Conservation (phyloP, 1,140 invertebrate genomes). For the Centruroides sculpturatus region DNA sequence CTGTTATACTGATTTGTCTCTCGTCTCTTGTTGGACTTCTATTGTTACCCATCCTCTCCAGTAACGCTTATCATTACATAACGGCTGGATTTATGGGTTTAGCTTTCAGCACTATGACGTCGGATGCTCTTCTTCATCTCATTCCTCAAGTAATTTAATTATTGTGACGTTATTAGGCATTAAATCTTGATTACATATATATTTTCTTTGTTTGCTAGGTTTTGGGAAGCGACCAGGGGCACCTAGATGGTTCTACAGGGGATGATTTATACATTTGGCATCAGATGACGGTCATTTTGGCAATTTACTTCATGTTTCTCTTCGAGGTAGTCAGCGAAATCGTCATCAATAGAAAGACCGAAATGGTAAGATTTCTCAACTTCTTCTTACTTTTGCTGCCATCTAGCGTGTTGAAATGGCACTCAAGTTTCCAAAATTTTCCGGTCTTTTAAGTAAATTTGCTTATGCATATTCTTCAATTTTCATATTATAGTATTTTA, state of each 20-base stretch:
- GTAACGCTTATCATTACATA: conserved; percentile 18
- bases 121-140: conserved; percentile 33
- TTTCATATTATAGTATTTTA: too few relatives aligned
- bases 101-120: conserved; percentile 30
- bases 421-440: too few relatives aligned
- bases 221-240: too few relatives aligned
- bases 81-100: conserved; percentile 30
- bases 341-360: not conserved
- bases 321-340: conserved; percentile 21
- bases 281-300: conserved; percentile 19
- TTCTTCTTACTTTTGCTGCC: too few relatives aligned
- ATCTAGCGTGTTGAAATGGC: too few relatives aligned
- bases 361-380: too few relatives aligned
- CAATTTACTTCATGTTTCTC: conserved; percentile 24
- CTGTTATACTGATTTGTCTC: conserved; percentile 25
- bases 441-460: too few relatives aligned
- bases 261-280: conserved; percentile 19
- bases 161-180: not conserved
- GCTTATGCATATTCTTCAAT: too few relatives aligned
- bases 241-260: too few relatives aligned
- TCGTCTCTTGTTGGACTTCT: conserved; percentile 23
- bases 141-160: conserved; percentile 24
- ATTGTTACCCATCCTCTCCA: conserved; percentile 21
- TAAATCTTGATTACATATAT: too few relatives aligned
- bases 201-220: too few relatives aligned